Evolutionary conservation across 2,113 vertebrate genomes (phyloP).

Genomic region (Bambusicola thoracicus): DNA sequence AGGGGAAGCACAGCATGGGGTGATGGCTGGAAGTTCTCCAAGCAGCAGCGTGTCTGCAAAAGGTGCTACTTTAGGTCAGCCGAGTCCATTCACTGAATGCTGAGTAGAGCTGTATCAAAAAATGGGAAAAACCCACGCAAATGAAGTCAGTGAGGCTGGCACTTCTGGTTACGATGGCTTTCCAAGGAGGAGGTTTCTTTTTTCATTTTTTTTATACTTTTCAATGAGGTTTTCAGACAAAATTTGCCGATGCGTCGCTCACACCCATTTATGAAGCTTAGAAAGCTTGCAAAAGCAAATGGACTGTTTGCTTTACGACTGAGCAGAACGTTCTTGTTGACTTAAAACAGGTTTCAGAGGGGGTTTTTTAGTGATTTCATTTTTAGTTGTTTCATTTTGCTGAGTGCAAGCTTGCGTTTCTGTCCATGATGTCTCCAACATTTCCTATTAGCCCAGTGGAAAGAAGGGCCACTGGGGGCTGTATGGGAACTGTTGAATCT

Average conservation of each 20-base stretch:
- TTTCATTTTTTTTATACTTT: neutral
- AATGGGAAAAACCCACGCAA: neutral
- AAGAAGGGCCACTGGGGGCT: neutral
- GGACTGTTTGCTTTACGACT: neutral
- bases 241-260: constrained; percentile 20
- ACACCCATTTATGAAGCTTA: constrained; percentile 24
- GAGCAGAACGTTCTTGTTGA: neutral
- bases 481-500: too few relatives aligned
- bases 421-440: neutral
- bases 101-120: fast-evolving
- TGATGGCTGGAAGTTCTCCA: fast-evolving
- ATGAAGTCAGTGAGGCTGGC: neutral
- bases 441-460: neutral
- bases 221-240: neutral
- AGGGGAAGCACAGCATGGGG: neutral
- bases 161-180: neutral
- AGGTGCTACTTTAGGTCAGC: neutral
- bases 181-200: neutral
- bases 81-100: fast-evolving
- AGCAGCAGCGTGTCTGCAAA: neutral
- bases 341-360: neutral
- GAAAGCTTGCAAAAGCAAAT: neutral
- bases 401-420: neutral
- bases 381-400: neutral
- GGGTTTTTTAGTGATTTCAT: neutral